These are phyloP conservation scores for Azorinus chamasolen DNA, from an alignment of 2,888 invertebrate species.

Conservation along the genomic window DNA sequence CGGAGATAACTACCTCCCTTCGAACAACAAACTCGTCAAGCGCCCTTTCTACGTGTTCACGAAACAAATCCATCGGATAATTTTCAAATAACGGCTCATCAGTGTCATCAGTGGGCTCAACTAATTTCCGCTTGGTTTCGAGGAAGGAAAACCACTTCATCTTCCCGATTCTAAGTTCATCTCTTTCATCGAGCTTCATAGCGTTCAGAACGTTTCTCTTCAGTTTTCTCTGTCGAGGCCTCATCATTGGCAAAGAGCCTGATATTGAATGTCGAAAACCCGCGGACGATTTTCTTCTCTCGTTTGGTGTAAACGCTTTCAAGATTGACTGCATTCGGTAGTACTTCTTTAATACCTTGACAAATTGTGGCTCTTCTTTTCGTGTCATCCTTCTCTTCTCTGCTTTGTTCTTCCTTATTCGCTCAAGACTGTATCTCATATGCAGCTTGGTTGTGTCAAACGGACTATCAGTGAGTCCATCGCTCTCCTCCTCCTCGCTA, in stretches of 20 bases:
- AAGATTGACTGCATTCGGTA: slow-evolving; percentile 48
- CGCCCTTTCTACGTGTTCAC: slow-evolving; percentile 54
- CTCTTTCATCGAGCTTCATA: neutral
- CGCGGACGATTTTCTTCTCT: neutral
- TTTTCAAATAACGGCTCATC: slow-evolving; percentile 38
- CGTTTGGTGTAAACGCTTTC: slow-evolving; percentile 21
- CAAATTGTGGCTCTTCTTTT: slow-evolving; percentile 7
- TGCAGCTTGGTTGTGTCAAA: slow-evolving; percentile 63
- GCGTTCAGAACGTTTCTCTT: neutral
- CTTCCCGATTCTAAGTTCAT: slow-evolving; percentile 33
- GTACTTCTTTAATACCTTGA: slow-evolving; percentile 44
- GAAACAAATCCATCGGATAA: slow-evolving; percentile 56
- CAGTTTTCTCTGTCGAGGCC: neutral
- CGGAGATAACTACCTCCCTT: slow-evolving; percentile 68
- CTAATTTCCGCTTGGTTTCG: slow-evolving; percentile 8
- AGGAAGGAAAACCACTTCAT: slow-evolving; percentile 50
- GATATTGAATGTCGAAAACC: slow-evolving; percentile 6
- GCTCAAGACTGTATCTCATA: slow-evolving; percentile 61
- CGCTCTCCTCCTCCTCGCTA: slow-evolving; percentile 33
- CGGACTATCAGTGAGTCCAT: slow-evolving; percentile 18
- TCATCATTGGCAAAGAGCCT: neutral
- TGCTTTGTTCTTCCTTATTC: slow-evolving; percentile 29
- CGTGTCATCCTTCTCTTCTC: neutral
- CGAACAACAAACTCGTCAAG: slow-evolving; percentile 71
- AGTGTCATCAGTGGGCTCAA: neutral